Evolutionary conservation across 1,140 invertebrate genomes (phyloP).

Genomic region (Meteorus sp.): DNA sequence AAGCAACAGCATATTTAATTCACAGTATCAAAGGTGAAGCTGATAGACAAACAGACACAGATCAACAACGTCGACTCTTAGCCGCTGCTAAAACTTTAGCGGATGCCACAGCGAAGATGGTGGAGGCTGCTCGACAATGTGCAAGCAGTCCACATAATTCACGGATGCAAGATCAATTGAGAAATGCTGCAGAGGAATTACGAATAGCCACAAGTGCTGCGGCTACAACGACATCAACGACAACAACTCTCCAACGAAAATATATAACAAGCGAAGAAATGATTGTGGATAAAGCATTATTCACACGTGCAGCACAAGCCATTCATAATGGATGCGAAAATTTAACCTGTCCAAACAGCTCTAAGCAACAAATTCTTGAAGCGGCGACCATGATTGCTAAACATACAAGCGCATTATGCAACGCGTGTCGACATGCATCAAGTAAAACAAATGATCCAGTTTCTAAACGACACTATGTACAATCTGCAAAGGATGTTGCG

Average conservation of each 20-base stretch:
- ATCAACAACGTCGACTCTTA: constrained; percentile 84
- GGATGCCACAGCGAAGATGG: constrained; percentile 94
- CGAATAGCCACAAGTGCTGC: constrained; percentile 85
- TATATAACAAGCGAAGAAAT: constrained; percentile 74
- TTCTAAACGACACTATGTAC: constrained; percentile 95
- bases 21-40: constrained; percentile 94
- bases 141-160: constrained; percentile 83
- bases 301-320: constrained; percentile 83
- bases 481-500: constrained; percentile 96
- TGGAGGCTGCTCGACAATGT: constrained; percentile 93
- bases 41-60: constrained; percentile 82
- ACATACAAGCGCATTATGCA: constrained; percentile 94
- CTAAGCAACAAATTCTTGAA: constrained; percentile 82
- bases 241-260: constrained; percentile 78
- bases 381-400: constrained; percentile 95
- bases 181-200: constrained; percentile 88
- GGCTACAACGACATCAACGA: constrained; percentile 74
- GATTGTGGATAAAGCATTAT: constrained; percentile 91
- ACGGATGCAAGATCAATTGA: constrained; percentile 79
- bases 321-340: constrained; percentile 87
- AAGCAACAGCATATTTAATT: constrained; percentile 90
- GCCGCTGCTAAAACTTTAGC: constrained; percentile 92
- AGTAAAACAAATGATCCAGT: constrained; percentile 90
- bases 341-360: constrained; percentile 73
- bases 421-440: constrained; percentile 90